Base-by-base conservation (phyloP, 1,140 invertebrate species). In the Calycopis cecrops region DNA sequence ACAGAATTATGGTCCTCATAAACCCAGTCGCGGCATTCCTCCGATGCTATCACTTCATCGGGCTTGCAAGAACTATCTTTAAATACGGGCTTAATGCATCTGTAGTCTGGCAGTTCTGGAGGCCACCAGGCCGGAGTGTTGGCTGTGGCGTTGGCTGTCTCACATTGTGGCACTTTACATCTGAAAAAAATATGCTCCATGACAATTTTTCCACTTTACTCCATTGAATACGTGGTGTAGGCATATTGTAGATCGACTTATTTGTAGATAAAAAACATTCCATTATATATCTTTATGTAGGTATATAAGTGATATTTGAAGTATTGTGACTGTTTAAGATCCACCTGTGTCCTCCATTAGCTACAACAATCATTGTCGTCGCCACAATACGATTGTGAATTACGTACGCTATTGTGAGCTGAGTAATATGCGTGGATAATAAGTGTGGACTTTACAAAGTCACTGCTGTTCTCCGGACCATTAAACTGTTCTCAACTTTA, bases 161-260 rank as follows among this genome's bases (percentile, higher is more conserved):
- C 79, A 62, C 79, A 83, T 68, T 79, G 69, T 18, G 77, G 76
- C 0, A 83, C 79, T 21, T 56, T 49, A 44, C 79, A 83, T 62
- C 79, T 83, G 70, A 16, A 52, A 55, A 14, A 44, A 44, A n/a
- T 28, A 12, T 0, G 10, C 60, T 63, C 4, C 35, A 54, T 33
- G 16, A 18, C 11, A 34, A 34, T 44, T 28, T 33, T 9, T 11
- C 9, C 21, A 14, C 17, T 18, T 9, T 11, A 38, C 37, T n/a
- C 17, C 21, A 28, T 28, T 28, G 21, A 28, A 3, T 28, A n/a
- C n/a, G n/a, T n/a, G n/a, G n/a, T n/a, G n/a, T n/a, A n/a, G n/a
- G n/a, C n/a, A n/a, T n/a, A n/a, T n/a, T n/a, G n/a, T n/a, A n/a
- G n/a, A n/a, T n/a, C n/a, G n/a, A n/a, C n/a, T n/a, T n/a, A n/a